Evolutionary conservation across 2,888 invertebrate genomes (phyloP), one percentile per base, ranked within the genome.

Genomic region (Prenolepis imparis): DNA sequence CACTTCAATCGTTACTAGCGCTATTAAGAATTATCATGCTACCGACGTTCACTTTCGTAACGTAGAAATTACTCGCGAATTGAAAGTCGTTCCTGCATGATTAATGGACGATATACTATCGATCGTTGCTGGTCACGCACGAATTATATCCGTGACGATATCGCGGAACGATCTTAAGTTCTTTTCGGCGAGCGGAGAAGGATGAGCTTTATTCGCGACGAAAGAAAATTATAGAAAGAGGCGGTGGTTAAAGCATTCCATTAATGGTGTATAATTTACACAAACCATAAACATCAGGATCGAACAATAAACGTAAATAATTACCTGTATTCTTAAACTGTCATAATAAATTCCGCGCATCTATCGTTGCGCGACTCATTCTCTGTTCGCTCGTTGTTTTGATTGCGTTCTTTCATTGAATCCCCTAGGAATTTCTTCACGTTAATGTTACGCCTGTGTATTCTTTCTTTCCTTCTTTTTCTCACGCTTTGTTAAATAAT

Each of bases 271-370:
- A 91, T 91, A 89, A 92, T 91, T 92, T 91, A 90, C 92, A 91
- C 89, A 90, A 91, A 91, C 90, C 89, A 89, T 92, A 91, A 92
- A 90, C 89, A 90, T 91, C 90, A 88, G 57, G 85, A 91, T 91
- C 87, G 88, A 90, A 90, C 90, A 89, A 91, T 91, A 92, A 92
- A 91, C 88, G 88, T 89, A 91, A 92, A 92, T 91, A 89, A 92
- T 91, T 92, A 90, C 87, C 88, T 86, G 87, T 89, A 91, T 90
- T 90, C 89, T 91, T 90, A 90, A 90, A 91, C 89, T 89, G 90
- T 91, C 89, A 82, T 91, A 91, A 92, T 92, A 92, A 92, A 92
- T 92, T 90, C 83, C 85, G 77, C 78, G 78, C 78, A 88, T 91
- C 84, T 88, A 86, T 87, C 86, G 88, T 85, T 80, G 63, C 66